Conservation (phyloP, 1,140 invertebrate genomes). For the Cyclargus thomasi region DNA sequence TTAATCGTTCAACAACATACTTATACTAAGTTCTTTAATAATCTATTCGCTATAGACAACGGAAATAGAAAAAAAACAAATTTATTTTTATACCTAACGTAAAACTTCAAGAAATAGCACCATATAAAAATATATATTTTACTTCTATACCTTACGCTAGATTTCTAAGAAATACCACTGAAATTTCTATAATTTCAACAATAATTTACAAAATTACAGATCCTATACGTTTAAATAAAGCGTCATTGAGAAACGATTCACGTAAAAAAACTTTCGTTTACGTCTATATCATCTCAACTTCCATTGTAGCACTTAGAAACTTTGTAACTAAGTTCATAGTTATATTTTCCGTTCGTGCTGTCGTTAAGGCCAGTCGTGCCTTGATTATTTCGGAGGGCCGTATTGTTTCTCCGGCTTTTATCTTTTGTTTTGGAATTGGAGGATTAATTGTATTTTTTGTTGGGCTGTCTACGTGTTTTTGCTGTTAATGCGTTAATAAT, state of each 20-base stretch:
- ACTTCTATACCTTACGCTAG: too few relatives aligned
- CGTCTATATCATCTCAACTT: slow-evolving; percentile 50
- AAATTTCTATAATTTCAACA: not conserved
- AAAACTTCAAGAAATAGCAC: too few relatives aligned
- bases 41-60: too few relatives aligned
- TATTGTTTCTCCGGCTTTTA: slow-evolving; percentile 37
- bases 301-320: slow-evolving; percentile 36
- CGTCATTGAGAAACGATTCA: slow-evolving; percentile 19
- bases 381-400: slow-evolving; percentile 47
- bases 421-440: slow-evolving; percentile 29
- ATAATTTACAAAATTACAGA: not conserved
- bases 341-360: slow-evolving; percentile 53
- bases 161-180: not conserved
- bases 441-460: slow-evolving; percentile 18
- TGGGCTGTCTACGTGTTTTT: slow-evolving; percentile 10
- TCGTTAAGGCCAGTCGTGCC: slow-evolving; percentile 55
- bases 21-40: too few relatives aligned
- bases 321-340: slow-evolving; percentile 39
- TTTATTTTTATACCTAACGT: too few relatives aligned
- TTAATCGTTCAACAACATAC: not conserved
- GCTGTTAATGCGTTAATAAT: slow-evolving; percentile 6
- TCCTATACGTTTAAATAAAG: not conserved
- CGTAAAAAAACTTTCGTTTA: slow-evolving; percentile 42
- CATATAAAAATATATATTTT: too few relatives aligned
- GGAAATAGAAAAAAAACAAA: too few relatives aligned